A percentile compares a stretch with the other conserved stretches of the same genome.
Conservation (phyloP, 2,113 vertebrate species). For the Plectropomus leopardus region DNA sequence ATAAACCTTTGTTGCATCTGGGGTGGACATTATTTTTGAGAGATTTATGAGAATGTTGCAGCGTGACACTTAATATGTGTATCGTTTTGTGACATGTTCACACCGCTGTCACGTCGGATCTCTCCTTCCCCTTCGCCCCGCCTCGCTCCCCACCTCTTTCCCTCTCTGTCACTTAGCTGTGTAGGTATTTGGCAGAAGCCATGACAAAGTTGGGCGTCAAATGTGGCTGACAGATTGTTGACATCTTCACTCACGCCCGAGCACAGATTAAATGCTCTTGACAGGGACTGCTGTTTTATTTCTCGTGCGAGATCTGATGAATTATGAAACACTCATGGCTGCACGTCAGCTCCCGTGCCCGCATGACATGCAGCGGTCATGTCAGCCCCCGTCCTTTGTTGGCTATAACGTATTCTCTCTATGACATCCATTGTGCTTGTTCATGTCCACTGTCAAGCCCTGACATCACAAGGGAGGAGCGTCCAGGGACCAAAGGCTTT, state of each 20-base stretch:
- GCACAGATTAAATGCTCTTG: slow-evolving; percentile 52
- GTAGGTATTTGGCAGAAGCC: slow-evolving; percentile 61
- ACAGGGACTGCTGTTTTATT: slow-evolving; percentile 59
- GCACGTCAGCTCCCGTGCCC: slow-evolving; percentile 8
- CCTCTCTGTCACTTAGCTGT: slow-evolving; percentile 42
- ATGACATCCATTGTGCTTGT: slow-evolving; percentile 4
- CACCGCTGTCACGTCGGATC: slow-evolving; percentile 23
- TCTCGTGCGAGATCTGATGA: slow-evolving; percentile 60
- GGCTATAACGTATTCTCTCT: slow-evolving; percentile 40
- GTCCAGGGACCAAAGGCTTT: slow-evolving; percentile 46
- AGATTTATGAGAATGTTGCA: no score
- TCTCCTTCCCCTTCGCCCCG: not conserved
- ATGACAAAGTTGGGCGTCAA: slow-evolving; percentile 51
- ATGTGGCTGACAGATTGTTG: slow-evolving; percentile 61
- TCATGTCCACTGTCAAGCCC: slow-evolving; percentile 30
- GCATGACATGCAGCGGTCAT: slow-evolving; percentile 29
- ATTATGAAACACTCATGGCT: slow-evolving; percentile 65
- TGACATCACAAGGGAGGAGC: slow-evolving; percentile 29
- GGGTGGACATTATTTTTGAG: no score
- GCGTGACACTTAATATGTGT: not conserved
- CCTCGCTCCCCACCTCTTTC: slow-evolving; percentile 26
- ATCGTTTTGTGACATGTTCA: not conserved
- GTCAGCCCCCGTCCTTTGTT: slow-evolving; percentile 25
- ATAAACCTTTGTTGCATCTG: no score
- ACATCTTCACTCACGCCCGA: slow-evolving; percentile 61